Conservation (phyloP, 64 coral and sea anemone species). For the Orbicella faveolata region DNA sequence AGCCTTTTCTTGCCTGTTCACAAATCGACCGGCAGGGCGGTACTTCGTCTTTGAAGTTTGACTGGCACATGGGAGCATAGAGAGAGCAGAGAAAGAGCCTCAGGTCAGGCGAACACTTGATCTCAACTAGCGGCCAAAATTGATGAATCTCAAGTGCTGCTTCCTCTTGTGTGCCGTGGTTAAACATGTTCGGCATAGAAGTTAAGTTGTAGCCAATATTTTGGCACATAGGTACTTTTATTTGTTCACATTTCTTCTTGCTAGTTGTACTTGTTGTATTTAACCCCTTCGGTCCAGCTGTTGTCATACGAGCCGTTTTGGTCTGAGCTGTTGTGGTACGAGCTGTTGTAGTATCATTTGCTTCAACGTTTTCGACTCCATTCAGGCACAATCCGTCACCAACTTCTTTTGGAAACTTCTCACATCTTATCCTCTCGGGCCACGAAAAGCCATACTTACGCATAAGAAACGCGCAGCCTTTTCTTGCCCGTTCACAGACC, state of each 20-base stretch:
- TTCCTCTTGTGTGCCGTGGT: constrained; percentile 22
- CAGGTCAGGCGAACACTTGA: constrained; percentile 62
- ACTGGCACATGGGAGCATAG: constrained; percentile 47
- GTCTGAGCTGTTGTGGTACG: background rate
- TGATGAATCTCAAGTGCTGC: constrained; percentile 70
- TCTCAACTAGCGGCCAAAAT: constrained; percentile 72
- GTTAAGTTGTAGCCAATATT: constrained; percentile 54
- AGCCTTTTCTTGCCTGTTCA: constrained; percentile 47
- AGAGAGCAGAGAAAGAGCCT: constrained; percentile 52
- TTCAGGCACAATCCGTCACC: background rate
- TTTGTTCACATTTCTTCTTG: constrained; percentile 5
- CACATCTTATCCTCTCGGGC: constrained; percentile 29
- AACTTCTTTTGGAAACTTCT: constrained; percentile 15
- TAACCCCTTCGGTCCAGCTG: background rate
- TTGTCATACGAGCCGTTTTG: too few species aligned
- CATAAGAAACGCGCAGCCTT: constrained; percentile 36
- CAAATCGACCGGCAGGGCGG: constrained; percentile 61
- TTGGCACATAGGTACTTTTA: constrained; percentile 43
- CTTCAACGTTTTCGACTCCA: background rate
- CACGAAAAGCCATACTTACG: background rate
- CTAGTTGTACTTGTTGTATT: background rate
- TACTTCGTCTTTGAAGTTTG: background rate
- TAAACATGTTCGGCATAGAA: constrained; percentile 61
- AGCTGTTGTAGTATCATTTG: too few species aligned
- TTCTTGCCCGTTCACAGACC: constrained; percentile 56